phyloP scores from a whole-genome alignment of 1,140 invertebrate species.

The Cyrtorhinus lividipennis region DNA sequence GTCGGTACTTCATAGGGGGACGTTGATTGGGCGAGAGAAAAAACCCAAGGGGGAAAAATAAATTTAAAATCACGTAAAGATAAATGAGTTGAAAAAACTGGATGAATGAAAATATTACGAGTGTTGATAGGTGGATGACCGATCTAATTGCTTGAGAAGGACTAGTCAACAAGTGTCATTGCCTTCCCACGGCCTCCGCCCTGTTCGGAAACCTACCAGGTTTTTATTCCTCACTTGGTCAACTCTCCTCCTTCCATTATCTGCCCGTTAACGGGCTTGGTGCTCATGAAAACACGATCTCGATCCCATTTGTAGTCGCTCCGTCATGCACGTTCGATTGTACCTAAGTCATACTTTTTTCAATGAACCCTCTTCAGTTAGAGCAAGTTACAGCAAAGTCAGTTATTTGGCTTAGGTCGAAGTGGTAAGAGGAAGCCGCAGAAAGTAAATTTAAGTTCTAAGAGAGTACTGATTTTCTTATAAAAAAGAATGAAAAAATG shows the following conservation, averaged over 20 bases:
- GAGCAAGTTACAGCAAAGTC: too few relatives aligned
- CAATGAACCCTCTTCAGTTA: background rate
- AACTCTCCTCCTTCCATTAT: conserved; percentile 9
- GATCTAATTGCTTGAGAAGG: background rate
- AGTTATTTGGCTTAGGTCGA: too few relatives aligned
- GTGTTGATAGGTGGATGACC: background rate
- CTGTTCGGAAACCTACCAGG: background rate
- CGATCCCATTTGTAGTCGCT: conserved; percentile 7
- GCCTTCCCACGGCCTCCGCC: conserved; percentile 14
- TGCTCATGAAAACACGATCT: conserved; percentile 11
- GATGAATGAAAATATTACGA: background rate
- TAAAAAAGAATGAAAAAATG: too few relatives aligned
- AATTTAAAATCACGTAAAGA: too few relatives aligned
- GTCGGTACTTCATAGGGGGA: background rate
- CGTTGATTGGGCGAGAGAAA: background rate
- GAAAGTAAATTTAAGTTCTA: too few relatives aligned
- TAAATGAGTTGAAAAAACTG: background rate
- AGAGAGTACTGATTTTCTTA: too few relatives aligned
- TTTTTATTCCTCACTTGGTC: conserved; percentile 14
- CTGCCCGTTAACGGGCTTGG: background rate
- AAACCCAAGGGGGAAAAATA: too few relatives aligned
- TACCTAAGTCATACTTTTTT: background rate
- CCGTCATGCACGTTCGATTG: background rate
- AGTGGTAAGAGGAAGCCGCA: too few relatives aligned
- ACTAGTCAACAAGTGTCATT: conserved; percentile 13